Conservation (phyloP, 2,113 vertebrate genomes). For the Speoplatyrhinus poulsoni region DNA sequence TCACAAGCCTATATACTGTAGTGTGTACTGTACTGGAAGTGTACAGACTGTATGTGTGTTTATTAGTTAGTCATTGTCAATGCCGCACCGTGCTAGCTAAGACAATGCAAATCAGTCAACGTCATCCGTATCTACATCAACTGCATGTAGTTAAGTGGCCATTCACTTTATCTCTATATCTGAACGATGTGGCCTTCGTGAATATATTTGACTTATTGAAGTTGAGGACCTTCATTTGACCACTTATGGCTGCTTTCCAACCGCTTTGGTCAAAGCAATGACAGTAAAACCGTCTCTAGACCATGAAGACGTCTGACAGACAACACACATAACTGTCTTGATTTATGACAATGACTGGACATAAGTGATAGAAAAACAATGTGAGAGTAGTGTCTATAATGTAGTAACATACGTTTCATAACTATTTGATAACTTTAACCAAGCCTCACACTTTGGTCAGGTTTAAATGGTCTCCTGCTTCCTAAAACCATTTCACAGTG, state of each 20-base stretch:
- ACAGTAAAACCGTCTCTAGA: conserved; percentile 17
- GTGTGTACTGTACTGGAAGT: neutral
- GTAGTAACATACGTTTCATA: too few relatives aligned
- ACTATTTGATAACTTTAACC: too few relatives aligned
- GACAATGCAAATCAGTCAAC: conserved; percentile 46
- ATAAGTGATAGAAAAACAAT: too few relatives aligned
- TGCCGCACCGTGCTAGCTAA: conserved; percentile 23
- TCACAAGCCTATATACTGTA: conserved; percentile 36
- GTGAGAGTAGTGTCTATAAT: too few relatives aligned
- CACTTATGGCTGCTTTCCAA: conserved; percentile 32
- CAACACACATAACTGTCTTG: too few relatives aligned
- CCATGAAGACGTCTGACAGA: conserved; percentile 11
- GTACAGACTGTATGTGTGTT: neutral
- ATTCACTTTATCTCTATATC: conserved; percentile 22
- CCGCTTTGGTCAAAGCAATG: conserved; percentile 13
- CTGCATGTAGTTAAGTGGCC: conserved; percentile 39
- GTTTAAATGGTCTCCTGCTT: too few relatives aligned
- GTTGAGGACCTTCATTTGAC: conserved; percentile 36
- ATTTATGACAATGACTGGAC: too few relatives aligned
- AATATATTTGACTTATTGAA: neutral
- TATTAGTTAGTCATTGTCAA: conserved; percentile 50
- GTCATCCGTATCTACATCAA: conserved; percentile 21
- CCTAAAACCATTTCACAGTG: too few relatives aligned
- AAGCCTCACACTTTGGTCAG: too few relatives aligned
- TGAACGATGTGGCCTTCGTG: conserved; percentile 25